phyloP scores from a whole-genome alignment of 2,113 vertebrate species.

The Rhynchopsitta pachyrhyncha region DNA sequence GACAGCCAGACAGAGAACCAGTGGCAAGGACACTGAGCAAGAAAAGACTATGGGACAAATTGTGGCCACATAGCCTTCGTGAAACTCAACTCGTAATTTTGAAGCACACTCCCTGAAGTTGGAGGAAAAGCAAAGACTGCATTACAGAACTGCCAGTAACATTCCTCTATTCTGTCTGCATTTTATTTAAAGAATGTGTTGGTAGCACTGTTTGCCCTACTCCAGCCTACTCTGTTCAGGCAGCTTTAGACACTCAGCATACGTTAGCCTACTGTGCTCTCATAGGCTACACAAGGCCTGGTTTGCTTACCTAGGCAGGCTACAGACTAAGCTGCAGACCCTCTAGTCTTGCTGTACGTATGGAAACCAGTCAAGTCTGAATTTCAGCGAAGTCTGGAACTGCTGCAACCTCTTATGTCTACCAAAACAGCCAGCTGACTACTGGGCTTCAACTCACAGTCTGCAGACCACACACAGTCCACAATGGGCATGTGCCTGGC shows the following conservation, averaged over 20 bases:
- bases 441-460: not conserved
- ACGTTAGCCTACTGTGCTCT: not conserved
- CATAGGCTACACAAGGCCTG: not conserved
- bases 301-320: not conserved
- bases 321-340: not conserved
- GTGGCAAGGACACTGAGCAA: not conserved
- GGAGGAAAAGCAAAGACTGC: not conserved
- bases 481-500: fast-evolving
- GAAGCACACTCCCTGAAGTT: not conserved
- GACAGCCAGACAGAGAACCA: not conserved
- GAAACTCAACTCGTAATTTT: not conserved
- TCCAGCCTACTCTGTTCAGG: not conserved
- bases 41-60: not conserved
- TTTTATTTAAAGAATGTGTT: not conserved
- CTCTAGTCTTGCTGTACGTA: not conserved
- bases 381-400: not conserved
- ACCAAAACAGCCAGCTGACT: not conserved
- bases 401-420: not conserved
- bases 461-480: not conserved
- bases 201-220: not conserved
- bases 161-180: not conserved
- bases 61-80: not conserved
- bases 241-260: not conserved
- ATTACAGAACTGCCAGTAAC: not conserved
- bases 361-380: not conserved